Evolutionary conservation across 2,113 vertebrate genomes (phyloP).

Genomic region (Laterallus jamaicensis): DNA sequence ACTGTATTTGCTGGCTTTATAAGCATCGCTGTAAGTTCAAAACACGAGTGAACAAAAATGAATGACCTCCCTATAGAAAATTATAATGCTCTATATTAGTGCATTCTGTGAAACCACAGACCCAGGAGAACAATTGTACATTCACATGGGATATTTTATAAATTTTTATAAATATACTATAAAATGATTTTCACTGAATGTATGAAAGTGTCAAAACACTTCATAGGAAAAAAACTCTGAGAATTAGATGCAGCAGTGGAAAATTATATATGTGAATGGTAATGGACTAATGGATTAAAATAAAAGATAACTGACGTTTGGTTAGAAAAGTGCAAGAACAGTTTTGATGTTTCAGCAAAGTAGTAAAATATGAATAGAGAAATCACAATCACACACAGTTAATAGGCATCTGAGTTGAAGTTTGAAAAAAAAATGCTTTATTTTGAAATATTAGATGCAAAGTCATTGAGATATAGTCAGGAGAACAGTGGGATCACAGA

Average conservation of each 20-base stretch:
- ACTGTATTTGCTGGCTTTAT: neutral
- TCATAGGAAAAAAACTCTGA: neutral
- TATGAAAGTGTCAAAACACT: neutral
- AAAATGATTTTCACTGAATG: neutral
- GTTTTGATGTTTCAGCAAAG: neutral
- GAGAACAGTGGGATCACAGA: neutral
- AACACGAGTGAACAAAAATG: neutral
- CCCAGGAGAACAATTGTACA: neutral
- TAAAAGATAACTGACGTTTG: neutral
- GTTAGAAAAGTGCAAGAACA: neutral
- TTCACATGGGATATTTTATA: neutral
- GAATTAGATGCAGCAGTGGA: neutral
- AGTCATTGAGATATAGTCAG: neutral
- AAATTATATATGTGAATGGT: neutral
- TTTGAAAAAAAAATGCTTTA: neutral
- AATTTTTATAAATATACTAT: neutral
- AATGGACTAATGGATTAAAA: neutral
- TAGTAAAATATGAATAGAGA: neutral
- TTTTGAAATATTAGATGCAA: neutral
- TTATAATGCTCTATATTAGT: neutral
- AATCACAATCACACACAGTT: neutral
- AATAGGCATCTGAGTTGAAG: neutral
- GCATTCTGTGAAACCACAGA: neutral
- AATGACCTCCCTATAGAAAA: neutral
- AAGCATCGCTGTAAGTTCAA: neutral